Evolutionary conservation across 1,140 invertebrate genomes (phyloP), one percentile per base, ranked within the genome.

Genomic region (Babylonia areolata): DNA sequence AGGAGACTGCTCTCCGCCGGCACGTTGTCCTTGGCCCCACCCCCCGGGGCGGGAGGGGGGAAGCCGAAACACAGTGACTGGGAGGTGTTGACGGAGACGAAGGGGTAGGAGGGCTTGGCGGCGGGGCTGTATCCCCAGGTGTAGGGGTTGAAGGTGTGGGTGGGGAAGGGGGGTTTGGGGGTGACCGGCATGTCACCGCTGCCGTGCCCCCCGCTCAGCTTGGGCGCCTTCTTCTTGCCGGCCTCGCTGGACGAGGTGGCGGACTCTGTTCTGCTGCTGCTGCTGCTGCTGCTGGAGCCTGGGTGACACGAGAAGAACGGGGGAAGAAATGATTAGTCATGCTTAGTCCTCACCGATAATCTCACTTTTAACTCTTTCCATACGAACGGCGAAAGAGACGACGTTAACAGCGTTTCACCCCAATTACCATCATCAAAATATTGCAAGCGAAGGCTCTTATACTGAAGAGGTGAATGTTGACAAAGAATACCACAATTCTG

Each of bases 1-100:
- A 79, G 85, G 6, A 80, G 42, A 73, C 23, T 15, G 64, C 17
- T 84, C 79, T 86, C 82, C 77, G 54, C 20, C 73, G 77, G 12
- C 28, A 86, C 46, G 9, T 33, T n/a, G 42, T 88, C 81, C 37
- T 88, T 84, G 31, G 58, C 79, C 37, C 73, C 37, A n/a, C 73
- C 81, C 28, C 73, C 35, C 28, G 75, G 71, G n/a, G n/a, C n/a
- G 9, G 46, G 46, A 0, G 73, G 85, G 5, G 87, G 87, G 77
- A 88, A 88, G 6, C 87, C 87, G 51, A 88, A 88, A 54, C 87
- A 88, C 81, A 88, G 85, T 9, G 87, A 86, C 82, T 88, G 87
- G 1, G 87, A 84, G 42, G 87, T 71, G 85, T 88, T 88, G 75
- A 88, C 83, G 15, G 87, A 79, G 81, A 88, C 85, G 85, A 88